A percentile compares a stretch with the other conserved stretches of the same genome.
phyloP scores from a whole-genome alignment of 1,140 invertebrate species.

The Drosophila parabipectinata region DNA sequence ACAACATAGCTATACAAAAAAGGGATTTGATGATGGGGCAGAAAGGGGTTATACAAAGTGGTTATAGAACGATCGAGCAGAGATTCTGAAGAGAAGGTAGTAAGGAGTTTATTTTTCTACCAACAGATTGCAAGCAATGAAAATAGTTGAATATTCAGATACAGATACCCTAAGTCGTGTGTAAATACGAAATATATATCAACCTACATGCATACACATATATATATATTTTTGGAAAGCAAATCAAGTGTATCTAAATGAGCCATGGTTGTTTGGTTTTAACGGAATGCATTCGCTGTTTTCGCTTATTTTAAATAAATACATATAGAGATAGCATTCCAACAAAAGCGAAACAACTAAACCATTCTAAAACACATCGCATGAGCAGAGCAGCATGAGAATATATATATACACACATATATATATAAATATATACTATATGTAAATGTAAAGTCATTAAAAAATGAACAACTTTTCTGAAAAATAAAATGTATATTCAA shows the following conservation, averaged over 20 bases:
- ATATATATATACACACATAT: constrained; percentile 49
- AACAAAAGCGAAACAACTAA: constrained; percentile 32
- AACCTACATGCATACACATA: constrained; percentile 46
- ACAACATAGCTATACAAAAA: constrained; percentile 26
- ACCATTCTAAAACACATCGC: constrained; percentile 22
- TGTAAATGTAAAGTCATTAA: constrained; percentile 77
- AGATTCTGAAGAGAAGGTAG: constrained; percentile 20
- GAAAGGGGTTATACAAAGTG: constrained; percentile 24
- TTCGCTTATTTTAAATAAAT: constrained; percentile 47
- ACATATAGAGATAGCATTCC: constrained; percentile 44
- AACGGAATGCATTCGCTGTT: constrained; percentile 49
- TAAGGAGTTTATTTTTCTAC: constrained; percentile 72
- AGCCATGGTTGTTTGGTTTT: constrained; percentile 56
- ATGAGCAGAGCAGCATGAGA: constrained; percentile 30
- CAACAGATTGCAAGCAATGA: constrained; percentile 62
- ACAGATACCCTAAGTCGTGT: constrained; percentile 43
- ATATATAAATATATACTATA: constrained; percentile 58
- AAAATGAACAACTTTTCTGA: constrained; percentile 78
- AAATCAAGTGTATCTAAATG: constrained; percentile 39
- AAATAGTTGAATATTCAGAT: constrained; percentile 41
- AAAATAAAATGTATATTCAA: constrained; percentile 83
- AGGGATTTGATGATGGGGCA: constrained; percentile 19
- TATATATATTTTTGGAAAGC: constrained; percentile 71
- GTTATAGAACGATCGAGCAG: constrained; percentile 1
- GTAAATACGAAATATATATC: constrained; percentile 57